phyloP scores from a whole-genome alignment of 2,888 invertebrate genomes.

The Cosmia pyralina region DNA sequence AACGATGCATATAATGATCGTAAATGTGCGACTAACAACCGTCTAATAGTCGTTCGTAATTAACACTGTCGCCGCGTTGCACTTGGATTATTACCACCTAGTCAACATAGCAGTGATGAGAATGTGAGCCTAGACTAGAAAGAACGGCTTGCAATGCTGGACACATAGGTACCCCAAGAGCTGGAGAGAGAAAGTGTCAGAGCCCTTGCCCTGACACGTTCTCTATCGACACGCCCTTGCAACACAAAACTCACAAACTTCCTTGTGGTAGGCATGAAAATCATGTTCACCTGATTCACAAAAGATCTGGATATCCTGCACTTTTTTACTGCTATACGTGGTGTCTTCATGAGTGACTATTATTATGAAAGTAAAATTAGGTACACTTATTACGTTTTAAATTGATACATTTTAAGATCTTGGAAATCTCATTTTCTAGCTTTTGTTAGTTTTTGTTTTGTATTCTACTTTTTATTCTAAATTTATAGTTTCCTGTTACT shows the following conservation, averaged over 20 bases:
- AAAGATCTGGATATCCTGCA: not conserved
- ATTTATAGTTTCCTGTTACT: not conserved
- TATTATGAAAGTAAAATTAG: not conserved
- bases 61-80: constrained; percentile 54
- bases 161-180: not conserved
- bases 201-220: not conserved
- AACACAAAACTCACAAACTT: not conserved
- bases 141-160: not conserved
- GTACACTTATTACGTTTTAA: not conserved
- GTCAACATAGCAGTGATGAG: not conserved
- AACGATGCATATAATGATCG: constrained; percentile 68
- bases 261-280: not conserved
- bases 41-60: constrained; percentile 69
- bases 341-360: not conserved
- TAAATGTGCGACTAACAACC: constrained; percentile 67
- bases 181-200: not conserved
- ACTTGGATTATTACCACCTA: constrained; percentile 32
- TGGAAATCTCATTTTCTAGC: not conserved
- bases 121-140: not conserved
- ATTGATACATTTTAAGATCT: not conserved
- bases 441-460: not conserved
- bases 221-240: not conserved
- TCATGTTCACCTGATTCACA: not conserved
- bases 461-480: not conserved
- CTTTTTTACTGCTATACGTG: not conserved